Conservation (phyloP, 2,888 invertebrate genomes). For the Ormyrus nitidulus region DNA sequence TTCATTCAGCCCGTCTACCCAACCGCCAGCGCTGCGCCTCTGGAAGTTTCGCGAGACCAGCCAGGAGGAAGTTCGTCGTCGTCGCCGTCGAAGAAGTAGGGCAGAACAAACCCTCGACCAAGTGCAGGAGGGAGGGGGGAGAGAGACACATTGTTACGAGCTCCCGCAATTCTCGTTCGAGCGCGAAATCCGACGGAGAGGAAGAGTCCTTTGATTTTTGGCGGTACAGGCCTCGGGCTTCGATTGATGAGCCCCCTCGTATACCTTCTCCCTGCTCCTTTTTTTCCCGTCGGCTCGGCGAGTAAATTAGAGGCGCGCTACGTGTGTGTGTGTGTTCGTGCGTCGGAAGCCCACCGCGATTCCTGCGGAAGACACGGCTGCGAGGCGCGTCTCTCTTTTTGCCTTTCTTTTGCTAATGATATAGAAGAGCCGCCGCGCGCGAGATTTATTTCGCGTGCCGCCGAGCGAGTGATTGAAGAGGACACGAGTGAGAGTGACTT, state of each 20-base stretch:
- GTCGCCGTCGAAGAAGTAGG: slow-evolving; percentile 17
- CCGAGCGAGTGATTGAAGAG: too few relatives aligned
- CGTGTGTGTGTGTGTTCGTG: not conserved
- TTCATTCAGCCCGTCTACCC: not conserved
- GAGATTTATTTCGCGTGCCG: too few relatives aligned
- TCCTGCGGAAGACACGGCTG: too few relatives aligned
- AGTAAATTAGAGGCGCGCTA: slow-evolving; percentile 8
- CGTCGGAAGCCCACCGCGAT: too few relatives aligned
- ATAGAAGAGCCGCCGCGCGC: not conserved
- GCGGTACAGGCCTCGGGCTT: not conserved
- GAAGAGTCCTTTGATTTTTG: slow-evolving; percentile 53
- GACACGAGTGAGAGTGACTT: too few relatives aligned
- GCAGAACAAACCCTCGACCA: slow-evolving; percentile 21
- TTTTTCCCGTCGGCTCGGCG: not conserved
- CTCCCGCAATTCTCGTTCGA: slow-evolving; percentile 60
- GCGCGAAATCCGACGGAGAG: slow-evolving; percentile 40
- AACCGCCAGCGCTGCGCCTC: not conserved
- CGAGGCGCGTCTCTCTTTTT: not conserved
- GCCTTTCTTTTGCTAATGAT: slow-evolving; percentile 2
- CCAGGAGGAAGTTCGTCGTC: slow-evolving; percentile 21
- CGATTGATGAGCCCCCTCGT: slow-evolving; percentile 22
- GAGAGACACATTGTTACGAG: slow-evolving; percentile 65
- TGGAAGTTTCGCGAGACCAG: not conserved
- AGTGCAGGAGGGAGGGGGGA: slow-evolving; percentile 18
- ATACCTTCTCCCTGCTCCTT: slow-evolving; percentile 12